Percentiles rank a stretch among this genome's conserved stretches.
These are phyloP conservation scores for Norana najaformis DNA, from an alignment of 2,888 invertebrate species.

Conservation along the genomic window DNA sequence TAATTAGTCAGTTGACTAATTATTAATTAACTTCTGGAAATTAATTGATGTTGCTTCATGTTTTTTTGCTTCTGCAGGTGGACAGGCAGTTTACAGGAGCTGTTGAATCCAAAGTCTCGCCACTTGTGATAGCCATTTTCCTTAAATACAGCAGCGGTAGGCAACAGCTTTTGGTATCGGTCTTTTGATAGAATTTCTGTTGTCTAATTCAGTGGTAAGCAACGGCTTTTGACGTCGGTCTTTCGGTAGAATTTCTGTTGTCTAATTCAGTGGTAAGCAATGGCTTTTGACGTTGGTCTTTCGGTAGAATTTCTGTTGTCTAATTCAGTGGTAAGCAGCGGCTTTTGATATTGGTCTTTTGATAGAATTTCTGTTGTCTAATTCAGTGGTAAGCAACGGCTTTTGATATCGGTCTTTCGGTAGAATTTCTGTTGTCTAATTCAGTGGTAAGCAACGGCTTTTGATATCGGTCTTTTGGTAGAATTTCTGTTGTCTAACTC, in stretches of 20 bases:
- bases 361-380: not conserved
- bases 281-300: not conserved
- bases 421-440: not conserved
- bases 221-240: not conserved
- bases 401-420: too few species aligned
- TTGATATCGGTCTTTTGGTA: too few species aligned
- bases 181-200: not conserved
- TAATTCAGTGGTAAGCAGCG: conserved; percentile 59
- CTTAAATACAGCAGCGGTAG: conserved; percentile 69
- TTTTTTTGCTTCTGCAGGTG: conserved; percentile 63
- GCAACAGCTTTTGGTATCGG: conserved; percentile 31
- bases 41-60: not conserved
- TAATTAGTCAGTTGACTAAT: conserved; percentile 4
- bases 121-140: conserved; percentile 72
- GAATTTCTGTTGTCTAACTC: too few species aligned
- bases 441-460: conserved; percentile 56
- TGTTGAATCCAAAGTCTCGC: conserved; percentile 70
- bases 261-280: conserved; percentile 62
- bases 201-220: conserved; percentile 62
- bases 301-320: not conserved
- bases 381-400: conserved; percentile 58
- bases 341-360: not conserved
- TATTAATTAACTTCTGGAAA: not conserved
- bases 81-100: conserved; percentile 71
- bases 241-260: not conserved